Percentiles rank a stretch among this genome's conserved stretches.
These are phyloP conservation scores for Nasua narica DNA, from an alignment of 2,797 vertebrate genomes.

Conservation along the genomic window DNA sequence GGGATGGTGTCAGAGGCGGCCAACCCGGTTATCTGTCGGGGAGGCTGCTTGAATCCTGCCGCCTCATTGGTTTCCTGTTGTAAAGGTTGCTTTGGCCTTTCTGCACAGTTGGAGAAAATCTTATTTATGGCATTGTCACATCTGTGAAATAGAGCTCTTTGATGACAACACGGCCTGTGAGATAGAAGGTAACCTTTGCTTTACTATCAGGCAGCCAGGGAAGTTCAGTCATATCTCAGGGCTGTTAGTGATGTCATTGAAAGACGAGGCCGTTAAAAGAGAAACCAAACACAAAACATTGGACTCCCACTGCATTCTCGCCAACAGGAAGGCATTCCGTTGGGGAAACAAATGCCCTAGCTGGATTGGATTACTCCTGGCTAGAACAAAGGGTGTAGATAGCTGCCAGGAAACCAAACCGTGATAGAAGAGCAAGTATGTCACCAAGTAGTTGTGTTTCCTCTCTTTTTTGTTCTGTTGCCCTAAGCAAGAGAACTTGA, in stretches of 20 bases:
- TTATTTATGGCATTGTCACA: constrained; percentile 46
- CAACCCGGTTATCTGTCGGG: neutral
- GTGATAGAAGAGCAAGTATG: neutral
- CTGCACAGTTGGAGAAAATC: constrained; percentile 45
- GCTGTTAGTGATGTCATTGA: constrained; percentile 69
- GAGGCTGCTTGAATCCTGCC: neutral
- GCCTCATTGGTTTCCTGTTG: neutral
- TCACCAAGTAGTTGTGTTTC: neutral
- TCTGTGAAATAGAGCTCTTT: constrained; percentile 56
- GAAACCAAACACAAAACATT: neutral
- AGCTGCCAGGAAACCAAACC: neutral
- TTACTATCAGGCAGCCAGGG: neutral
- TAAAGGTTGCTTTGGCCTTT: constrained; percentile 44
- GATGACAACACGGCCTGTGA: constrained; percentile 47
- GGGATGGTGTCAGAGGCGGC: neutral
- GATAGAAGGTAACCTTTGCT: constrained; percentile 54
- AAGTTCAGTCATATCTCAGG: neutral
- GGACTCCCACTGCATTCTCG: neutral
- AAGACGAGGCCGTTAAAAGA: constrained; percentile 57
- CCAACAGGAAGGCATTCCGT: neutral
- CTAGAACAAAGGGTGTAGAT: neutral
- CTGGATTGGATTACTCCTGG: neutral
- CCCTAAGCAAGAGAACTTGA: constrained; percentile 1
- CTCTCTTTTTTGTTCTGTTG: neutral
- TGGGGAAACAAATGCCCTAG: neutral